Conservation (phyloP, 2,797 vertebrate genomes). For the Pelodytes ibericus region DNA sequence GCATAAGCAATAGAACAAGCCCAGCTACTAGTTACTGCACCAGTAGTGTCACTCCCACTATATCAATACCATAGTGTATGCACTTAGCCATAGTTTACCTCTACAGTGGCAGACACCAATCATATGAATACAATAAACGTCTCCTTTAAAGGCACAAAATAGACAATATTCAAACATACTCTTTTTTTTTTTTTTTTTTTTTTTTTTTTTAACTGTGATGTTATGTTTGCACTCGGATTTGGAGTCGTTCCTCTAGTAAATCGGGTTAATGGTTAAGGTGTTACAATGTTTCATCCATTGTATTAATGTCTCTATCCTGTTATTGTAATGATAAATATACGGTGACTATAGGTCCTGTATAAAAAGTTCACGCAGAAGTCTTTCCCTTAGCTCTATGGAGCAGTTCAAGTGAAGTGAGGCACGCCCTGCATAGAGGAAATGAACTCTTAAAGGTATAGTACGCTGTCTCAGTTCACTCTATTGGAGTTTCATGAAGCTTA, state of each 20-base stretch:
- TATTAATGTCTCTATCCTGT: too few species aligned
- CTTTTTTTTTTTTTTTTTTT: too few species aligned
- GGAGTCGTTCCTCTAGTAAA: too few species aligned
- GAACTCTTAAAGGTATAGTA: conserved; percentile 12
- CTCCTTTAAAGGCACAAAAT: background rate
- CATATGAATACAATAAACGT: background rate
- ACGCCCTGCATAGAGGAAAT: conserved; percentile 28
- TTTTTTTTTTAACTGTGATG: too few species aligned
- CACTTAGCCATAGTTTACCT: background rate
- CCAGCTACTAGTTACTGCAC: background rate
- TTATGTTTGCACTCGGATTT: too few species aligned
- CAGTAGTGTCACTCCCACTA: conserved; percentile 24
- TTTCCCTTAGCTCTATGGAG: background rate
- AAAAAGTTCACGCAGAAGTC: too few species aligned
- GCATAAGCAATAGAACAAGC: background rate
- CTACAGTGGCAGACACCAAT: background rate
- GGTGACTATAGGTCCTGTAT: too few species aligned
- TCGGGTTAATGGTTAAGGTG: too few species aligned
- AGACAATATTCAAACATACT: background rate
- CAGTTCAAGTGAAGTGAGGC: background rate
- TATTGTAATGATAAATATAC: too few species aligned
- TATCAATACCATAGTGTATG: conserved; percentile 19
- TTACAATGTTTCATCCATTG: too few species aligned
- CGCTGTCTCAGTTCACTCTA: too few species aligned
- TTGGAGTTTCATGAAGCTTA: too few species aligned